Evolutionary conservation across 1,140 invertebrate genomes (phyloP).

Genomic region (Gerris buenoi): DNA sequence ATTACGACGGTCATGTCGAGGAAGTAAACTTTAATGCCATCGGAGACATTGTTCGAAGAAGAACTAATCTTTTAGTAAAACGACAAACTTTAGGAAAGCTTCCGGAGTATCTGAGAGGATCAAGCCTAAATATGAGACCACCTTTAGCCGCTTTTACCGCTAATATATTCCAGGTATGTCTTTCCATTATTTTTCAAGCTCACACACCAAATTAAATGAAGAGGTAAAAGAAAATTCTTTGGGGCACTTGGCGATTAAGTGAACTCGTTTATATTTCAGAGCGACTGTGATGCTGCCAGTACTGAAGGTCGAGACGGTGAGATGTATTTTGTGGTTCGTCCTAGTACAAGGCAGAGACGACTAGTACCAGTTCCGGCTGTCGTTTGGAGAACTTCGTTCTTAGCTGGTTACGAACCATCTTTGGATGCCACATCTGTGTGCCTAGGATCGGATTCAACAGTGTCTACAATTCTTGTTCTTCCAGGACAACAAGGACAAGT

Average conservation of each 20-base stretch:
- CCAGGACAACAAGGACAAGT: conserved; percentile 53
- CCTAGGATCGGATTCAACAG: conserved; percentile 45
- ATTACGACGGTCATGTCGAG: conserved; percentile 68
- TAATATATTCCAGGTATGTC: conserved; percentile 61
- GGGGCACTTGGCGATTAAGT: no score
- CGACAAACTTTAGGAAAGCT: conserved; percentile 61
- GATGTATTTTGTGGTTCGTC: conserved; percentile 66
- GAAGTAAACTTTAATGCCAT: conserved; percentile 67
- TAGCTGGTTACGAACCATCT: conserved; percentile 64
- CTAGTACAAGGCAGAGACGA: conserved; percentile 55
- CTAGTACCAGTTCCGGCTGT: conserved; percentile 65
- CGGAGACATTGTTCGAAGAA: conserved; percentile 53
- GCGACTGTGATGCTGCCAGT: conserved; percentile 51
- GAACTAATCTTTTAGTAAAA: conserved; percentile 62
- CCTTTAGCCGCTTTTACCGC: conserved; percentile 61
- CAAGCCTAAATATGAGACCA: conserved; percentile 47
- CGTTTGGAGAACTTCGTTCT: conserved; percentile 53
- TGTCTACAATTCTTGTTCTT: conserved; percentile 62
- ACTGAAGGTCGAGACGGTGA: conserved; percentile 59
- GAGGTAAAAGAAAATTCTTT: no score
- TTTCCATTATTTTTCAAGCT: no score
- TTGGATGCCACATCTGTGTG: conserved; percentile 65
- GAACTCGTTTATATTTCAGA: conserved; percentile 38
- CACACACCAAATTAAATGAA: no score
- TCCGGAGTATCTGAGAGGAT: conserved; percentile 53